Percentiles rank a stretch among this genome's conserved stretches.
These are phyloP conservation scores for Drosophila flavopinicola DNA, from an alignment of 2,888 invertebrate species.

Conservation along the genomic window DNA sequence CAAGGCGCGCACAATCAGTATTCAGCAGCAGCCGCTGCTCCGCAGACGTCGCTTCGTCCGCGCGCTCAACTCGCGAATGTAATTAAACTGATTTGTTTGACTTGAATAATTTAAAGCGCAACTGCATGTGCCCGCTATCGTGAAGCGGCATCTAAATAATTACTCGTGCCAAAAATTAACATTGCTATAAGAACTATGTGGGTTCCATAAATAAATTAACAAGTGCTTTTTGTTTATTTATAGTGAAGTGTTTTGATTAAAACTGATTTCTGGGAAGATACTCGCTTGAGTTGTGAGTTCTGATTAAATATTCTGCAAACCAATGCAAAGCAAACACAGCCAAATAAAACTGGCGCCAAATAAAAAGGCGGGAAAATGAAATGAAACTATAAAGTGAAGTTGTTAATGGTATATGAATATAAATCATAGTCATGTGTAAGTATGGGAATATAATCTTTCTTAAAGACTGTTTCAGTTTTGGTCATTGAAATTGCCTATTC, in stretches of 20 bases:
- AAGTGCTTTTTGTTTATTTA: background rate
- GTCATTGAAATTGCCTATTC: background rate
- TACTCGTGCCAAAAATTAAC: background rate
- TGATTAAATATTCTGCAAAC: no score
- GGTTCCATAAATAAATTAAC: constrained; percentile 2
- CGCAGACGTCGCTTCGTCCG: constrained; percentile 17
- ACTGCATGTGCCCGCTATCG: background rate
- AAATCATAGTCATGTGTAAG: no score
- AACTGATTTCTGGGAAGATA: constrained; percentile 8
- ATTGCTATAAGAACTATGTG: constrained; percentile 1
- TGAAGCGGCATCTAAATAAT: background rate
- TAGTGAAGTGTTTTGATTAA: constrained; percentile 15
- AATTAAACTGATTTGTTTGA: constrained; percentile 56
- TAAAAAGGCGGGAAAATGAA: no score
- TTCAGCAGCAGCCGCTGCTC: constrained; percentile 32
- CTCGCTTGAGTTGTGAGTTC: no score
- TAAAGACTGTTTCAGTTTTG: background rate
- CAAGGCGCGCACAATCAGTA: constrained; percentile 46
- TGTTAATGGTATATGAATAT: no score
- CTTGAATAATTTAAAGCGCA: constrained; percentile 23
- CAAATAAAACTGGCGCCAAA: no score
- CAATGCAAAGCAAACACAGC: no score
- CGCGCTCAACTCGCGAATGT: constrained; percentile 18
- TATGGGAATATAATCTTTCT: no score
- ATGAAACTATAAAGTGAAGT: no score